These are phyloP conservation scores for Mallotus villosus DNA, from an alignment of 2,797 vertebrate genomes.

Conservation along the genomic window DNA sequence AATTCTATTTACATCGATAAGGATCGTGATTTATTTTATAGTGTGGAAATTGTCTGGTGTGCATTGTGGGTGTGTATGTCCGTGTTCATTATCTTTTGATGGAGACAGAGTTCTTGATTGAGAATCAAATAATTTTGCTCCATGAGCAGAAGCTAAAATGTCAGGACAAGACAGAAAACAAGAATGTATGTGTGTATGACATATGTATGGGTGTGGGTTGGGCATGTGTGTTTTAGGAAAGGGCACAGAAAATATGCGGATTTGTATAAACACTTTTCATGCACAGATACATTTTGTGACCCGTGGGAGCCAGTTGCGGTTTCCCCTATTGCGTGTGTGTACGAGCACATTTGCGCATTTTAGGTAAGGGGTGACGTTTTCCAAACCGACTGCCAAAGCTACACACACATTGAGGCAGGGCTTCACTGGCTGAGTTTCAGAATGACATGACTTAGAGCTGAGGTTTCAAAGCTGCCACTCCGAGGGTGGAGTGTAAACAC, in stretches of 20 bases:
- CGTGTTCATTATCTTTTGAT: not conserved
- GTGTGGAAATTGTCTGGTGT: too few relatives aligned
- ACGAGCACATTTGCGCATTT: not conserved
- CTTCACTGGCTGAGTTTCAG: not conserved
- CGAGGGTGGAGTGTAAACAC: slow-evolving; percentile 6
- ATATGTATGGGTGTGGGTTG: not conserved
- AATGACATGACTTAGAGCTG: not conserved
- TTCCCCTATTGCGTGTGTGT: slow-evolving; percentile 6
- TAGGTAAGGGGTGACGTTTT: slow-evolving; percentile 16
- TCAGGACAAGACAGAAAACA: too few relatives aligned
- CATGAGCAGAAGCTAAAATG: too few relatives aligned
- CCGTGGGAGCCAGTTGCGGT: slow-evolving; percentile 5
- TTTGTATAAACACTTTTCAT: not conserved
- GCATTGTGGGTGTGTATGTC: not conserved
- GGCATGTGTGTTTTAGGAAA: not conserved
- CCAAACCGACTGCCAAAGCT: slow-evolving; percentile 7
- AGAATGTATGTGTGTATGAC: not conserved
- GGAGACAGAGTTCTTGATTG: too few relatives aligned
- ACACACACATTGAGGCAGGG: not conserved
- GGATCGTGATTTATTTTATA: too few relatives aligned
- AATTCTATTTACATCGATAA: too few relatives aligned
- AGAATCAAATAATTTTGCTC: too few relatives aligned
- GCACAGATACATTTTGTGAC: not conserved
- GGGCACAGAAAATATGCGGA: not conserved
- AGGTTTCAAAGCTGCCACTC: slow-evolving; percentile 10